Base-by-base conservation (phyloP, 2,797 vertebrate species). In the Megaceryle alcyon region DNA sequence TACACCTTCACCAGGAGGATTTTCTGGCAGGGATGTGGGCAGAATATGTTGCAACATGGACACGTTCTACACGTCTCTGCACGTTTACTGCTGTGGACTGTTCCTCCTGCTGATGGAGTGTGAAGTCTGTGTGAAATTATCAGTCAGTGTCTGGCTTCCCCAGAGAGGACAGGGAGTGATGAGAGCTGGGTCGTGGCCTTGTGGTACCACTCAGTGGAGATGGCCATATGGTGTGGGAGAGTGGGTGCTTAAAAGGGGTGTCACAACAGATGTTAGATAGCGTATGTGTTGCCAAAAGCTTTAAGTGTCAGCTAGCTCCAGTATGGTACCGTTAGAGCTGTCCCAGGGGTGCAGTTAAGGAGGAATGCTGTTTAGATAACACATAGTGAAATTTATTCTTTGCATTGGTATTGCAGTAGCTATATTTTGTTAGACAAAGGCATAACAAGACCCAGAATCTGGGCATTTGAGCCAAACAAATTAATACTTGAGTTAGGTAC, bases 201-300 rank as follows among this genome's bases (percentile, higher is more conserved):
- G 39, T 0, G 0, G 71, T 82, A 15, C 43, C 64, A 0, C 76
- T 57, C 9, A 0, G 35, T 29, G 61, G 57, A 4, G 8, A 16
- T 37, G 69, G 22, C 92, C 94, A 68, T 89, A 75, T 90, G 94
- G 75, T 53, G 18, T 43, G 60, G 53, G 68, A 93, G 71, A 82
- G 49, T 37, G 57, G n/a, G 8, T 0, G 2, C 69, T 82, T 71
- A 26, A 28, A 44, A 46, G 46, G 80, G 78, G 39, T 80, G 41
- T 63, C 61, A 14, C 76, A 75, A 7, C 87, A 92, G 82, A 90
- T 95, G 82, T 64, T 60, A 66, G 75, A 14, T 33, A 29, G 76
- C 15, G 10, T 48, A 3, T 23, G 35, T 80, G 53, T 56, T 83
- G 87, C 76, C 87, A 86, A 64, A 68, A 94, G 61, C 79, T 92